Conservation (phyloP, 2,797 vertebrate genomes). For the Hypotaenidia philippensis region DNA sequence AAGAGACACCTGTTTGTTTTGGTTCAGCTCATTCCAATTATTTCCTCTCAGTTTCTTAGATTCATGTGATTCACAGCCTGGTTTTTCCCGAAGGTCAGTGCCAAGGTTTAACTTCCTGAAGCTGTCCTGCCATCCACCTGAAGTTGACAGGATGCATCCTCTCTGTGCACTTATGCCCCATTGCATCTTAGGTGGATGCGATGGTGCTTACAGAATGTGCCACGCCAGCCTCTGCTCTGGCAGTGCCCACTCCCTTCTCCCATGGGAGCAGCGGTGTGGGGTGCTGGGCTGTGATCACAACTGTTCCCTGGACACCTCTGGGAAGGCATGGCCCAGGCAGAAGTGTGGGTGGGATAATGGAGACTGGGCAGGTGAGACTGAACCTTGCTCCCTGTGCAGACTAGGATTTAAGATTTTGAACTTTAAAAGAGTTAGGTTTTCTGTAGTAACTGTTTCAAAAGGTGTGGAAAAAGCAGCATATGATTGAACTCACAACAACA, state of each 20-base stretch:
- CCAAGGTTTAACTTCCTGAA: background rate
- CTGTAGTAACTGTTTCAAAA: constrained; percentile 1
- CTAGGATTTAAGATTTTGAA: background rate
- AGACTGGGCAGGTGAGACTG: background rate
- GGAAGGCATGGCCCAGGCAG: background rate
- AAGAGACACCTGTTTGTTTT: background rate
- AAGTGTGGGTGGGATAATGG: background rate
- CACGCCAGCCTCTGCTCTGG: background rate
- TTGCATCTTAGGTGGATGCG: background rate
- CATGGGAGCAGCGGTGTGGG: background rate
- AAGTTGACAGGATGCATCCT: background rate
- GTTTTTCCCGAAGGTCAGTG: background rate
- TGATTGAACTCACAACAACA: background rate
- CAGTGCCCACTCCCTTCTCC: background rate
- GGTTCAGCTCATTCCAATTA: background rate
- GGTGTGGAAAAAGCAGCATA: background rate
- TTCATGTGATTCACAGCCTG: background rate
- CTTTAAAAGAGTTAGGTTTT: background rate
- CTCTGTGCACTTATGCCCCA: background rate
- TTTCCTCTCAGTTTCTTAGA: background rate
- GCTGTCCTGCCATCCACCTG: background rate
- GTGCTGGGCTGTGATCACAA: background rate
- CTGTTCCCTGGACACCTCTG: background rate
- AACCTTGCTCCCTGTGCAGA: background rate
- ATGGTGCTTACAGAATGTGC: background rate